These are phyloP conservation scores for Origma solitaria DNA, from an alignment of 2,113 vertebrate species.

Conservation along the genomic window DNA sequence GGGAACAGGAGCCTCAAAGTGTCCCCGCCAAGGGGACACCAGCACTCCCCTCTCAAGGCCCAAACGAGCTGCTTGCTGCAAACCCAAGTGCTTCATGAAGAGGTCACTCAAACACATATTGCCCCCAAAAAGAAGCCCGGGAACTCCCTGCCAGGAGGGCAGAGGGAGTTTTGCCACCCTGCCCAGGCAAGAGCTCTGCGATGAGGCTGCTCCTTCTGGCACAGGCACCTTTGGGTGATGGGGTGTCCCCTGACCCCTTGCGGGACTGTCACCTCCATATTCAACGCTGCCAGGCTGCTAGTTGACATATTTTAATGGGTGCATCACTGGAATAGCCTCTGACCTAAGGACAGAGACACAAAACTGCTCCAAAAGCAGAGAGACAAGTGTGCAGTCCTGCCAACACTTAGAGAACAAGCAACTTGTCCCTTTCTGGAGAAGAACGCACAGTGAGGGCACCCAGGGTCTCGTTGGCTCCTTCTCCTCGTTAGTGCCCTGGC, in stretches of 20 bases:
- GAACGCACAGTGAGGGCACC: not conserved
- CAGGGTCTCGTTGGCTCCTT: not conserved
- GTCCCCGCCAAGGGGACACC: not conserved
- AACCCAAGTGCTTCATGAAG: not conserved
- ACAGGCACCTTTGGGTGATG: accelerated
- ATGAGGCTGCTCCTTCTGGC: accelerated
- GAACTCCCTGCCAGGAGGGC: not conserved
- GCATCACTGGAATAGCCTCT: not conserved
- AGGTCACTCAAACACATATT: accelerated
- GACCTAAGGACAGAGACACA: not conserved
- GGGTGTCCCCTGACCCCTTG: not conserved
- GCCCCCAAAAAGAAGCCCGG: not conserved
- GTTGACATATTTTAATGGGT: not conserved
- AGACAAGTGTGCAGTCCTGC: accelerated
- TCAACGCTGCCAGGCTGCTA: not conserved
- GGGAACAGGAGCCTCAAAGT: not conserved
- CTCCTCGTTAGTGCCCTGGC: not conserved
- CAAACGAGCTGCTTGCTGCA: not conserved
- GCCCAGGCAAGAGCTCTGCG: not conserved
- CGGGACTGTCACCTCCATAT: not conserved
- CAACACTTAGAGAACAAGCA: not conserved
- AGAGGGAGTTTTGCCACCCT: not conserved
- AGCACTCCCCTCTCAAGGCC: not conserved
- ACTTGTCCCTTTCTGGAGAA: not conserved
- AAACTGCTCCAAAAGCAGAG: not conserved